Percentiles rank a stretch among this genome's conserved stretches.
Conservation (phyloP, 1,140 invertebrate genomes). For the Heliconius melpomene region DNA sequence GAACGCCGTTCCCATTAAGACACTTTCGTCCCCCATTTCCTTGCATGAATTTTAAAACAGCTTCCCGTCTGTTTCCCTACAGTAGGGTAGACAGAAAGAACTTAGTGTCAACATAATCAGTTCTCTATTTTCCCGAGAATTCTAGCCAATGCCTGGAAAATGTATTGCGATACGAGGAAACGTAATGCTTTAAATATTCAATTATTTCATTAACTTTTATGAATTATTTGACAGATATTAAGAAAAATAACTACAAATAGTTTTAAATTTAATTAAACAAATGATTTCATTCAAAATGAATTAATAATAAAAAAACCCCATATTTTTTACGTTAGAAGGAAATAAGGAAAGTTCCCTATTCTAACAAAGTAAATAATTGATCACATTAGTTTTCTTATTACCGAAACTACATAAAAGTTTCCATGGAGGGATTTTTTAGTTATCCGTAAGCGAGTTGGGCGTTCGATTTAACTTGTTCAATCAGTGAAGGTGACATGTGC, state of each 20-base stretch:
- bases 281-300: background rate
- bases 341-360: background rate
- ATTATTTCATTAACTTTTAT: background rate
- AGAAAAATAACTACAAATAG: background rate
- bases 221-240: background rate
- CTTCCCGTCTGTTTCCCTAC: no score
- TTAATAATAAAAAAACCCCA: background rate
- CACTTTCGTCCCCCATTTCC: background rate
- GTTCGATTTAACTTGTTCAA: conserved; percentile 36
- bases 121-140: no score
- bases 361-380: conserved; percentile 20
- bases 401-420: conserved; percentile 11
- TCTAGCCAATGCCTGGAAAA: no score
- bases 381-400: conserved; percentile 14
- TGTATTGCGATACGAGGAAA: no score
- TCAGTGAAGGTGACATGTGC: conserved; percentile 21
- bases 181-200: background rate
- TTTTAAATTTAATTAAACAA: background rate
- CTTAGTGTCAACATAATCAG: no score
- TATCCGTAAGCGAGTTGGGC: conserved; percentile 21
- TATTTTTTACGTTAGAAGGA: background rate
- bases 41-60: no score
- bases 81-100: no score
- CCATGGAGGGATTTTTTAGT: conserved; percentile 12
- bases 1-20: no score